Percentiles rank a stretch among this genome's conserved stretches.
These are phyloP conservation scores for Macaria liturata DNA, from an alignment of 2,888 invertebrate genomes.

Conservation along the genomic window DNA sequence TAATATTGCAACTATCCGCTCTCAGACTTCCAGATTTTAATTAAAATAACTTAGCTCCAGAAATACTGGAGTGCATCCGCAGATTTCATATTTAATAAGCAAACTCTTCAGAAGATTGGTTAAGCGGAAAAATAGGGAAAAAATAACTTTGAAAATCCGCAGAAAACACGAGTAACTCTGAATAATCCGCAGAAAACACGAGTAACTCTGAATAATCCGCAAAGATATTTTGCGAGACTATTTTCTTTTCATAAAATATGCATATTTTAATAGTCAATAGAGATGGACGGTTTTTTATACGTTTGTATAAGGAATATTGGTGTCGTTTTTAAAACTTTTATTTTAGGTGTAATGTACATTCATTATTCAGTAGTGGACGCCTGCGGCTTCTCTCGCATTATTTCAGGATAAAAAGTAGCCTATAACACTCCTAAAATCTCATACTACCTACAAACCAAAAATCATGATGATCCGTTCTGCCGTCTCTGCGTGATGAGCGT, in stretches of 20 bases:
- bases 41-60: slow-evolving; percentile 8
- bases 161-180: not conserved
- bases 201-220: not conserved
- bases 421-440: too few relatives aligned
- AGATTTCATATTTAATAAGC: slow-evolving; percentile 14
- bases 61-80: slow-evolving; percentile 9
- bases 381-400: too few relatives aligned
- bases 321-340: too few relatives aligned
- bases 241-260: slow-evolving; percentile 10
- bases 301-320: too few relatives aligned
- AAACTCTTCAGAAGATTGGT: slow-evolving; percentile 15
- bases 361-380: too few relatives aligned
- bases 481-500: too few relatives aligned
- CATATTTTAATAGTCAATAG: slow-evolving; percentile 6
- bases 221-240: slow-evolving; percentile 1
- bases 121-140: slow-evolving; percentile 6
- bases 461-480: too few relatives aligned
- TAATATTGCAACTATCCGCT: not conserved
- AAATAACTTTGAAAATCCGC: not conserved
- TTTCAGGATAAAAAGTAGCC: too few relatives aligned
- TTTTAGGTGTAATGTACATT: too few relatives aligned
- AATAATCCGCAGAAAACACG: too few relatives aligned
- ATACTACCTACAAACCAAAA: too few relatives aligned
- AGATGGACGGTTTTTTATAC: too few relatives aligned
- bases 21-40: not conserved